Evolutionary conservation across 2,797 vertebrate species (phyloP).

Genomic region (Anableps anableps): DNA sequence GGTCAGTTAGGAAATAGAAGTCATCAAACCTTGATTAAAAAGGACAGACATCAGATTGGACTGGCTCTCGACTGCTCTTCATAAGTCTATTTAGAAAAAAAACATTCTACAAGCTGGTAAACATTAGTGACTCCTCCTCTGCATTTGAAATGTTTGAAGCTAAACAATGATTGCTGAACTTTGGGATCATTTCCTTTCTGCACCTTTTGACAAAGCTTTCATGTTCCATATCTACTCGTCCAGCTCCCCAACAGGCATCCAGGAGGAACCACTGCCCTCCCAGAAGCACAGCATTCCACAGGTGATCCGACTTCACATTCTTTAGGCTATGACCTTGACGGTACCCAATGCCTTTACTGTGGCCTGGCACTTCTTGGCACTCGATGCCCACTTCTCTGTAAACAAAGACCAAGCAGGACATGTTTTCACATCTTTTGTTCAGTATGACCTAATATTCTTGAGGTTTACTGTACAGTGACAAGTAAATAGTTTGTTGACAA

Average conservation of each 20-base stretch:
- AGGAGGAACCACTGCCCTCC: constrained; percentile 83
- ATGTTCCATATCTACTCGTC: constrained; percentile 78
- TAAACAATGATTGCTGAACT: background rate
- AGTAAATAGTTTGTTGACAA: background rate
- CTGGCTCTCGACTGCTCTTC: constrained; percentile 29
- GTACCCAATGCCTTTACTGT: constrained; percentile 81
- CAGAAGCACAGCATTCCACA: constrained; percentile 84
- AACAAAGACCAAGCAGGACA: constrained; percentile 39
- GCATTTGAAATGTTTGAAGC: background rate
- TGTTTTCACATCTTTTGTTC: background rate
- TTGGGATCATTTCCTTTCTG: constrained; percentile 16
- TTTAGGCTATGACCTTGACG: constrained; percentile 68
- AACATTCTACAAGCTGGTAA: background rate
- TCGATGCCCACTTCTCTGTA: constrained; percentile 81
- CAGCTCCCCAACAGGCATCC: constrained; percentile 88
- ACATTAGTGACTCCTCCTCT: background rate
- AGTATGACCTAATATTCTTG: background rate
- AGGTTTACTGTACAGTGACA: background rate
- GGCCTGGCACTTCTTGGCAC: constrained; percentile 80
- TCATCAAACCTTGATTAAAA: constrained; percentile 80
- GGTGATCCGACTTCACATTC: constrained; percentile 83
- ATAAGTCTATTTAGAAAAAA: too few relatives aligned
- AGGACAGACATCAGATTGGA: constrained; percentile 37
- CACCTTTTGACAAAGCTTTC: constrained; percentile 84
- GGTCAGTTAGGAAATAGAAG: constrained; percentile 87